Base-by-base conservation (phyloP, 2,888 invertebrate species). In the Tenthredo livida region DNA sequence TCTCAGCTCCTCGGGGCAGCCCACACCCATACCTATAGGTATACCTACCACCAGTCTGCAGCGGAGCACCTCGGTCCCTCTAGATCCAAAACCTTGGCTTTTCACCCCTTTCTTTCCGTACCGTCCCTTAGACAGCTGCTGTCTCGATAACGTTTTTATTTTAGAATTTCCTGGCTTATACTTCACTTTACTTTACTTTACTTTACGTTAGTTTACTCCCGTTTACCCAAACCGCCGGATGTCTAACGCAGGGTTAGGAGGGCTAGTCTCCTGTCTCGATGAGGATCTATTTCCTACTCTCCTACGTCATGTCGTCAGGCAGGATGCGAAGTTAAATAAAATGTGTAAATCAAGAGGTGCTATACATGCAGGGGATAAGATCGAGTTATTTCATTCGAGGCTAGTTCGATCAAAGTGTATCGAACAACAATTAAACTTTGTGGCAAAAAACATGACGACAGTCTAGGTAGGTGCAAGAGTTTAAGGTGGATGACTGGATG, bases 381-480 rank as follows among this genome's bases (percentile, higher is more conserved):
- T 75, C 47, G 47, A 33, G 47, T 6, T 47, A 29, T 21, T 67
- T 67, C 29, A 67, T 67, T 33, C 67, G 33, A 67, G 29, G 67
- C 17, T 21, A 29, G 33, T 12, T 29, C 54, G n/a, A 29, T 40
- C 21, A 12, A 40, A 61, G 80, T 80, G 61, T 80, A 80, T 80
- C 54, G 25, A 80, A 80, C 40, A 61, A 61, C 80, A 61, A 80
- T 80, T 80, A 80, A 80, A 80, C 58, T 80, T 80, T 4, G 21
- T 67, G 84, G 88, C 89, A 90, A 91, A 33, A 37, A 91, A 90
- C 88, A 90, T 88, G 88, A 89, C 88, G 87, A 86, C 85, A 84
- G 88, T 88, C 88, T 87, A 89, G 86, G 87, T 0, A 4, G 85
- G 89, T 87, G 89, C 88, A 33, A 4, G 88, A 87, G 86, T 86